These are phyloP conservation scores for Poecilia latipinna DNA, from an alignment of 2,113 vertebrate genomes.

Conservation along the genomic window DNA sequence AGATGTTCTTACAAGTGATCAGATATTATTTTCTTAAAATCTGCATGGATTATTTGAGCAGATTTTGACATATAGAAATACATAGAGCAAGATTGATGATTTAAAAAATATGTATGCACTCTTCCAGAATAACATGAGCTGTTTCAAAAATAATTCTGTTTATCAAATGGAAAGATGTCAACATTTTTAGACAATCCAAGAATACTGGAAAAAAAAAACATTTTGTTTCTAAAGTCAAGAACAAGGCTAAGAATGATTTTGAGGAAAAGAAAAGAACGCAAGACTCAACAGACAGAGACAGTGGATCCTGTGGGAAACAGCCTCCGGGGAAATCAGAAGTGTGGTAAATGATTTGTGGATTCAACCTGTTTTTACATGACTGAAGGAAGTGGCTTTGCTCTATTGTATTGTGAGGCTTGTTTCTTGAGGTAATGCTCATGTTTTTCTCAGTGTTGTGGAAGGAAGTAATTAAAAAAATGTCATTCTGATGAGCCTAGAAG, in stretches of 20 bases:
- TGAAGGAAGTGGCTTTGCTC: neutral
- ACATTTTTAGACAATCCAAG: neutral
- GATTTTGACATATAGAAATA: neutral
- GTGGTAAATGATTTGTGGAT: neutral
- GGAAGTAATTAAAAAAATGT: neutral
- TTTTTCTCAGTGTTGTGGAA: neutral
- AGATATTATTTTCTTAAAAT: neutral
- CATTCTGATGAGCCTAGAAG: neutral
- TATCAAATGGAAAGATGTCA: neutral
- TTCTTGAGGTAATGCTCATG: neutral
- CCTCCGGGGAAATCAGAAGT: neutral
- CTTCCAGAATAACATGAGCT: neutral
- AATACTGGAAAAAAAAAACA: neutral
- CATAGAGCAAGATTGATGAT: neutral
- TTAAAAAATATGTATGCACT: neutral
- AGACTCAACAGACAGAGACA: neutral
- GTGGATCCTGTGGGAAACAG: neutral
- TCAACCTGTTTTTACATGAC: neutral
- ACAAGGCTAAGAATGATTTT: neutral
- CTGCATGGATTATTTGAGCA: neutral
- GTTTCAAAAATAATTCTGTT: neutral
- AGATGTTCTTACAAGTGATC: neutral
- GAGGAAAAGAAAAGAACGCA: neutral
- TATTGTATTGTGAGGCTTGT: neutral
- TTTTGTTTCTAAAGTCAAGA: neutral